A percentile compares a stretch with the other conserved stretches of the same genome.
Evolutionary conservation across 2,888 invertebrate genomes (phyloP).

Genomic region (Leistus spinibarbis): DNA sequence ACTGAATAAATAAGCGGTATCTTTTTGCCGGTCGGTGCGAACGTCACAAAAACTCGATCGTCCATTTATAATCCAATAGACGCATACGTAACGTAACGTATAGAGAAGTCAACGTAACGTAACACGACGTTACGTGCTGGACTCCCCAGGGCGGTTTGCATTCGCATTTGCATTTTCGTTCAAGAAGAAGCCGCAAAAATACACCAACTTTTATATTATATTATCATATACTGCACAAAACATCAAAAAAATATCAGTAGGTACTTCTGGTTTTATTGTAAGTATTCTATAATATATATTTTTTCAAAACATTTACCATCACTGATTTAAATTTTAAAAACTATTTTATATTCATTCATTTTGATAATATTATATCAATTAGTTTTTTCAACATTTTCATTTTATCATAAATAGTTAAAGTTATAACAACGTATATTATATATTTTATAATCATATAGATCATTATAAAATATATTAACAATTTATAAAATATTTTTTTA

Average conservation of each 20-base stretch:
- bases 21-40: conserved; percentile 8
- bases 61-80: conserved; percentile 36
- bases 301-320: background rate
- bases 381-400: no score
- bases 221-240: background rate
- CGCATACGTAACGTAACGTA: no score
- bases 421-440: no score
- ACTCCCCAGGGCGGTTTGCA: background rate
- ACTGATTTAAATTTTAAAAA: background rate
- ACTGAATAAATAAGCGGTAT: conserved; percentile 35
- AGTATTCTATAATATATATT: background rate
- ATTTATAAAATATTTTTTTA: background rate
- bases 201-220: background rate
- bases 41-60: conserved; percentile 15
- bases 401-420: no score
- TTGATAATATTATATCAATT: no score
- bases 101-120: background rate
- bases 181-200: background rate
- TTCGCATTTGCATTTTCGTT: background rate
- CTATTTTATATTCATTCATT: no score
- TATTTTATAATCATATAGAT: no score
- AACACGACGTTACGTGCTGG: background rate
- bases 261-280: background rate
- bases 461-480: no score
- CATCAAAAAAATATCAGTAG: background rate